These are phyloP conservation scores for Heliconius sara DNA, from an alignment of 2,888 invertebrate genomes.

Conservation along the genomic window DNA sequence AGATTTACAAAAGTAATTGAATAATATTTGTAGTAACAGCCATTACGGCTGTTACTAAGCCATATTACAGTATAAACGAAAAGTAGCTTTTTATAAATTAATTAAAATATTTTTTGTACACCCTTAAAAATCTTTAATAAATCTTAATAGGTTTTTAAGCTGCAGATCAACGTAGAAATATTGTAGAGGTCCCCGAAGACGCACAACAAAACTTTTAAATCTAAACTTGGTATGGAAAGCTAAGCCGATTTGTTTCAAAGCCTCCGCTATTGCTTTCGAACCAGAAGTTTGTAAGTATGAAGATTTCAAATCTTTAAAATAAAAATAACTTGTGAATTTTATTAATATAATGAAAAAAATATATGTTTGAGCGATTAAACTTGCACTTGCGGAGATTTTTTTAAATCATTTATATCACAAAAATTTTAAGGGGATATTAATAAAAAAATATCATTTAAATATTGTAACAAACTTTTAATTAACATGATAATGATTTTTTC, in stretches of 20 bases:
- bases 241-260: slow-evolving; percentile 30
- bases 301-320: neutral
- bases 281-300: slow-evolving; percentile 10
- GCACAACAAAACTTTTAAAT: slow-evolving; percentile 23
- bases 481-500: too few relatives aligned
- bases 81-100: too few relatives aligned
- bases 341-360: neutral
- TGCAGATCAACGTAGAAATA: neutral
- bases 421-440: too few relatives aligned
- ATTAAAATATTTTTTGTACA: neutral
- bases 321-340: too few relatives aligned
- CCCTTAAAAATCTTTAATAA: neutral
- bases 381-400: neutral
- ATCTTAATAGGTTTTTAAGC: slow-evolving; percentile 14
- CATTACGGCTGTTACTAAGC: too few relatives aligned
- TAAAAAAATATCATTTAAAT: too few relatives aligned
- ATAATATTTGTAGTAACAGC: too few relatives aligned
- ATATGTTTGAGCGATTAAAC: neutral
- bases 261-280: slow-evolving; percentile 19
- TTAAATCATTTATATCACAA: neutral
- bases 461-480: too few relatives aligned
- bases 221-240: slow-evolving; percentile 24
- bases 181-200: slow-evolving; percentile 17
- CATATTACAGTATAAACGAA: too few relatives aligned
- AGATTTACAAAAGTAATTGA: too few relatives aligned